Conservation (phyloP, 2,888 invertebrate species). For the Brachynemurus nebulosus region DNA sequence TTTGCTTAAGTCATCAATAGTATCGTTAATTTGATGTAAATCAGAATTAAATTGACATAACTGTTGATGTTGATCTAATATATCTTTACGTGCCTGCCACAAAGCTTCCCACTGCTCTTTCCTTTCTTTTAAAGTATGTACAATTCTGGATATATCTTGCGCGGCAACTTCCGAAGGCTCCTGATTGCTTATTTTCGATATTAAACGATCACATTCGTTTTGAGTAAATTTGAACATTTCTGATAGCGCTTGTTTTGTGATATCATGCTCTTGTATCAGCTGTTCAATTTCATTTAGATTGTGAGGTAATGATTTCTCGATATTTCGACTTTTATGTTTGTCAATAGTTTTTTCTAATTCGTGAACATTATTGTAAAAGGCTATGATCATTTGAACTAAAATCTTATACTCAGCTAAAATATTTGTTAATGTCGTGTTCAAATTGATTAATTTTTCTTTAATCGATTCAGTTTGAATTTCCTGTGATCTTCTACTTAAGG, state of each 20-base stretch:
- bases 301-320: constrained; percentile 29
- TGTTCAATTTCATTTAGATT: constrained; percentile 38
- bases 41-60: constrained; percentile 53
- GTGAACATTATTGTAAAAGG: constrained; percentile 52
- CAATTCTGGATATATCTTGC: constrained; percentile 54
- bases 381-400: constrained; percentile 51
- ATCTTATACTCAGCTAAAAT: constrained; percentile 57
- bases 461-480: constrained; percentile 41
- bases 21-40: constrained; percentile 53
- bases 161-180: constrained; percentile 52
- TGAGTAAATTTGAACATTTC: constrained; percentile 51
- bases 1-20: constrained; percentile 49
- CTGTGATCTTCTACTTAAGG: constrained; percentile 44
- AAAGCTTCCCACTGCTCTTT: constrained; percentile 48
- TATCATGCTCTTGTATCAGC: constrained; percentile 47
- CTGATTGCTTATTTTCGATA: constrained; percentile 51
- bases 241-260: constrained; percentile 45
- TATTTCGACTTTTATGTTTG: constrained; percentile 35
- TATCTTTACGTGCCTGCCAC: constrained; percentile 42
- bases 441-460: constrained; percentile 47
- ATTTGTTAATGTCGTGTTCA: constrained; percentile 49
- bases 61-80: constrained; percentile 47
- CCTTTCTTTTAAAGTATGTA: constrained; percentile 44
- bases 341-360: constrained; percentile 47
- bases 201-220: constrained; percentile 52